Conservation (phyloP, 2,113 vertebrate species). For the Sapayoa aenigma region DNA sequence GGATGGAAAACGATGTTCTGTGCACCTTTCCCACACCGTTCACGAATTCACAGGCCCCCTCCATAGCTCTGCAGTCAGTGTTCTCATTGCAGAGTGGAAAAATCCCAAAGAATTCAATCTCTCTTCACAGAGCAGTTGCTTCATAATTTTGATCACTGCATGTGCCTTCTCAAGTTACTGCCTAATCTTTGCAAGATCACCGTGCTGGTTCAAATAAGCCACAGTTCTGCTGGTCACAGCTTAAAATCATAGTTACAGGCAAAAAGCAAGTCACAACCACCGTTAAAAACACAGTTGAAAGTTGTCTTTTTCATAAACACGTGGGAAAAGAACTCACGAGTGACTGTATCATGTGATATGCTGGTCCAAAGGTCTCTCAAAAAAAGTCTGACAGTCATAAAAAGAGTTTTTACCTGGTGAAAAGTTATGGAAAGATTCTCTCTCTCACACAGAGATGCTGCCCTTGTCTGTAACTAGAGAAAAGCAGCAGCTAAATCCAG, state of each 20-base stretch:
- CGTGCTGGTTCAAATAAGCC: neutral
- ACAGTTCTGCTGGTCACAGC: neutral
- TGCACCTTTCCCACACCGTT: slow-evolving; percentile 3
- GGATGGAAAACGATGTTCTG: neutral
- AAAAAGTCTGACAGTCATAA: neutral
- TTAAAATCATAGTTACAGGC: neutral
- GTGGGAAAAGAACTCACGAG: neutral
- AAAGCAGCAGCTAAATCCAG: neutral
- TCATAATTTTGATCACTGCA: neutral
- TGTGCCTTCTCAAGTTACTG: slow-evolving; percentile 25
- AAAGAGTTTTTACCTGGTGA: neutral
- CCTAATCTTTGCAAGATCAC: neutral
- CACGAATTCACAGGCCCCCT: neutral
- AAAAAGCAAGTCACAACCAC: neutral
- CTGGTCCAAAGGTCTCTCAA: neutral
- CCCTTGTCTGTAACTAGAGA: neutral
- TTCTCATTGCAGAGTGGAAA: neutral
- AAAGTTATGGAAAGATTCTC: neutral
- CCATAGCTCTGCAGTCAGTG: neutral
- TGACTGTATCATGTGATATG: neutral
- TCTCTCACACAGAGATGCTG: neutral
- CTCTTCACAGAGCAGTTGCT: slow-evolving; percentile 45
- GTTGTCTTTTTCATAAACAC: neutral
- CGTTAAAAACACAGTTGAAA: neutral
- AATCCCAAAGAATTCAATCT: slow-evolving; percentile 1